A percentile compares a stretch with the other conserved stretches of the same genome.
Conservation (phyloP, 1,140 invertebrate genomes). For the Drosophila pectinifera region DNA sequence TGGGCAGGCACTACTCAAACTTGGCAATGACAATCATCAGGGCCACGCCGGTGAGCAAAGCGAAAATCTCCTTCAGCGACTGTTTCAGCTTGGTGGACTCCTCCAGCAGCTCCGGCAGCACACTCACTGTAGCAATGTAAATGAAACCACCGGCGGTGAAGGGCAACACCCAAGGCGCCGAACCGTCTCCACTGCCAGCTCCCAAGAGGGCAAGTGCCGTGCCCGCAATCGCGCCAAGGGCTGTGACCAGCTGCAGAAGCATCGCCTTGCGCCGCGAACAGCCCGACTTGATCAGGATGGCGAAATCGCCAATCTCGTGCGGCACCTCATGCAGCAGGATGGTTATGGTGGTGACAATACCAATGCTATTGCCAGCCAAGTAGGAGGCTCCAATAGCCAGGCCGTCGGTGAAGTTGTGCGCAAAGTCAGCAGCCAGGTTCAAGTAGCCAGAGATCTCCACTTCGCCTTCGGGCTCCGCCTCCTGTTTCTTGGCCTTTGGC, state of each 20-base stretch:
- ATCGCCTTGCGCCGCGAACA: conserved; percentile 97
- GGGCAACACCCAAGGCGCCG: conserved; percentile 96
- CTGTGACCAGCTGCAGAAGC: conserved; percentile 95
- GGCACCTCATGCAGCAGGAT: conserved; percentile 97
- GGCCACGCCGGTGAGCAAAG: conserved; percentile 91
- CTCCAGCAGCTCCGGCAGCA: conserved; percentile 96
- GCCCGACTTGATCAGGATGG: conserved; percentile 96
- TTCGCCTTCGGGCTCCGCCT: conserved; percentile 84
- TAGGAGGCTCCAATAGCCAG: conserved; percentile 97
- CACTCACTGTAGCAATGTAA: conserved; percentile 97
- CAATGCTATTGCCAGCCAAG: conserved; percentile 94
- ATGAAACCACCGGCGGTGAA: conserved; percentile 98
- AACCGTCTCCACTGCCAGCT: conserved; percentile 86
- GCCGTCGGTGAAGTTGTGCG: conserved; percentile 99
- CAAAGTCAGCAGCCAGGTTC: conserved; percentile 97
- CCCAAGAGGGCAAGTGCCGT: conserved; percentile 92
- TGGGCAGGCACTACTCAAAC: conserved; percentile 65
- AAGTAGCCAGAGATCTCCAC: conserved; percentile 95
- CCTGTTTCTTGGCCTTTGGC: conserved; percentile 71
- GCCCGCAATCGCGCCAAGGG: conserved; percentile 96
- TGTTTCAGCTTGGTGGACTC: conserved; percentile 89
- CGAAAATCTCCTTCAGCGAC: conserved; percentile 93
- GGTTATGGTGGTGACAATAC: conserved; percentile 95
- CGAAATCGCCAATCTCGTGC: conserved; percentile 98
- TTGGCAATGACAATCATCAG: conserved; percentile 91